Base-by-base conservation (phyloP, 2,797 vertebrate genomes). In the Characodon lateralis region DNA sequence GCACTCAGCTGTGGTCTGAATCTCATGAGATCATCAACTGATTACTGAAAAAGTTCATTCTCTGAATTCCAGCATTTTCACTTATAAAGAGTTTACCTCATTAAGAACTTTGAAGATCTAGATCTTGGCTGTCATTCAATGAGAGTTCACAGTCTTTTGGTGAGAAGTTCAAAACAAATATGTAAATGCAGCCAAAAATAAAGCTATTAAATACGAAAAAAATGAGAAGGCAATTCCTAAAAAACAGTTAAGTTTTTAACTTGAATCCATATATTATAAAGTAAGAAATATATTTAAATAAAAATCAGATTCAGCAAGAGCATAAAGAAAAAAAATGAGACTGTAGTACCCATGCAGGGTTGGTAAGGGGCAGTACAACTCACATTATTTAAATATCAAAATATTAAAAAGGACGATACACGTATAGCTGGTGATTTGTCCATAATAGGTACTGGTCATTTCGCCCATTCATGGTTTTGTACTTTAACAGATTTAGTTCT, bases 11-110 rank as follows among this genome's bases (percentile, higher is more conserved):
- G 73, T 51, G 78, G 31, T 78, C 50, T 79, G 1, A 82, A 79
- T 70, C 61, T 56, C 51, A 26, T 0, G 39, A 91, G 91, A 87
- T 92, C 88, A 73, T 55, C 72, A 10, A 69, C 83, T 88, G 85
- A 90, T 88, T 83, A 83, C 80, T 73, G 66, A 84, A 55, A 74
- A n/a, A 72, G 74, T 86, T 84, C 90, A 89, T 53, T 83, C 73
- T 9, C 77, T 75, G 74, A 70, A 74, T 79, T 76, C 76, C 18
- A 58, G 72, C 72, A 75, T 35, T 89, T 46, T 86, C 71, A 71
- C 76, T 79, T 84, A 78, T 70, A 61, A 71, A 80, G 68, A 84
- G 73, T 85, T 91, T 65, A 70, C 87, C 84, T 87, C 83, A 72
- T 85, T 87, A 82, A 82, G 39, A 76, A 79, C 80, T 89, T 81